phyloP scores from a whole-genome alignment of 2,888 invertebrate species.

The Chrysolina americana region DNA sequence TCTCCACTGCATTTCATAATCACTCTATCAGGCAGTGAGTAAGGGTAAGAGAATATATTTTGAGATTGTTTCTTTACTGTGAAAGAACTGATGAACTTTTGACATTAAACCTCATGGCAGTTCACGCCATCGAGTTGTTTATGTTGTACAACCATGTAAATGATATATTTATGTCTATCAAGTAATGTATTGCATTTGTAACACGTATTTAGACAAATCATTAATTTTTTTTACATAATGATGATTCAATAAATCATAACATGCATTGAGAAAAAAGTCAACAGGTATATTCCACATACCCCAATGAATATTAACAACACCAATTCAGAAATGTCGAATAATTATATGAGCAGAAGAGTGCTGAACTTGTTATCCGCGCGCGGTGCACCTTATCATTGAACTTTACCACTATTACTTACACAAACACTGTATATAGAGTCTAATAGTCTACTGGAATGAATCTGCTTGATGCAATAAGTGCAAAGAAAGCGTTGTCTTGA shows the following conservation, averaged over 20 bases:
- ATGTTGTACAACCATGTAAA: too few species aligned
- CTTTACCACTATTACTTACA: conserved; percentile 25
- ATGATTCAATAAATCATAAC: neutral
- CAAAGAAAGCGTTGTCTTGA: conserved; percentile 31
- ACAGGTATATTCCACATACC: neutral
- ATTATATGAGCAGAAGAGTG: conserved; percentile 2
- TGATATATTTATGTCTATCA: too few species aligned
- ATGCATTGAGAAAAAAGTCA: neutral
- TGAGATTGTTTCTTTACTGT: too few species aligned
- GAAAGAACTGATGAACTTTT: too few species aligned
- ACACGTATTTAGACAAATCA: too few species aligned
- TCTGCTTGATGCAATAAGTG: conserved; percentile 27
- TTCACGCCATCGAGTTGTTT: too few species aligned
- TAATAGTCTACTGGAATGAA: conserved; percentile 33
- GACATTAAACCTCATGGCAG: too few species aligned
- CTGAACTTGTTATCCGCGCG: conserved; percentile 10
- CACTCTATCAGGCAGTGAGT: too few species aligned
- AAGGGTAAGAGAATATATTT: too few species aligned
- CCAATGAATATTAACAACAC: neutral
- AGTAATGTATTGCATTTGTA: too few species aligned
- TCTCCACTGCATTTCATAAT: too few species aligned
- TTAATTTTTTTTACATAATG: too few species aligned
- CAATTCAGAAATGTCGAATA: neutral
- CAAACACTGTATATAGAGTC: conserved; percentile 15
- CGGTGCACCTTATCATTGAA: conserved; percentile 16